These are phyloP conservation scores for Amblyjoppa proteus DNA, from an alignment of 2,888 invertebrate genomes.

Conservation along the genomic window DNA sequence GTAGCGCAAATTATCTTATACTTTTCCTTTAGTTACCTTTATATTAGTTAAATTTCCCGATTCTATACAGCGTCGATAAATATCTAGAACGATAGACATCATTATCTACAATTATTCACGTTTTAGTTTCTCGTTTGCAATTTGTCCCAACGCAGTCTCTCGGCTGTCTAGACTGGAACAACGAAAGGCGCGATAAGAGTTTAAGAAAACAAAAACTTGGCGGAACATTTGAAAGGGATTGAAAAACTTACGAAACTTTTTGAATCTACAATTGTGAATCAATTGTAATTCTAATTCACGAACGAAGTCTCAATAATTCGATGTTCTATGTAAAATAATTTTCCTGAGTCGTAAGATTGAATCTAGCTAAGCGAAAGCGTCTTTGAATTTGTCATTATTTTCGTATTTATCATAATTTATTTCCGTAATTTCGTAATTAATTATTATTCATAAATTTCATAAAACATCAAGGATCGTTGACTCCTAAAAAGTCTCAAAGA, in stretches of 20 bases:
- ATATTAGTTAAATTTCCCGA: slow-evolving; percentile 1
- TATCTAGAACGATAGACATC: slow-evolving; percentile 45
- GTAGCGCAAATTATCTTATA: slow-evolving; percentile 32
- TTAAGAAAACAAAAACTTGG: slow-evolving; percentile 10
- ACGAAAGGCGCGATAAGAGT: slow-evolving; percentile 6
- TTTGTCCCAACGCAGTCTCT: not conserved
- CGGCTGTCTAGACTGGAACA: slow-evolving; percentile 12
- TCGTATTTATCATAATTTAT: not conserved
- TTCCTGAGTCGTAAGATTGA: slow-evolving; percentile 11
- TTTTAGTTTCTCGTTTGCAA: slow-evolving; percentile 25
- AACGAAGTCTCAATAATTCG: not conserved
- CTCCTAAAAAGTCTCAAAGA: not conserved
- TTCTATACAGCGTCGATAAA: slow-evolving; percentile 37
- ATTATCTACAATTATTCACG: slow-evolving; percentile 35
- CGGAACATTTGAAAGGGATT: slow-evolving; percentile 2
- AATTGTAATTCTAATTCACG: not conserved
- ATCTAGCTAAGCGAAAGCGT: slow-evolving; percentile 27
- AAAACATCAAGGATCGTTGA: slow-evolving; percentile 4
- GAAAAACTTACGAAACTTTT: slow-evolving; percentile 8
- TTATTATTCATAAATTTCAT: not conserved
- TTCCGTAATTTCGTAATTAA: not conserved
- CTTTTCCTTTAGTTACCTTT: not conserved
- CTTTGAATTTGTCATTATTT: not conserved
- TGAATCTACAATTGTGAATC: not conserved
- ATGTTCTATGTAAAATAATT: not conserved